Conservation (phyloP, 2,797 vertebrate species). For the Brachyrhaphis roseni region DNA sequence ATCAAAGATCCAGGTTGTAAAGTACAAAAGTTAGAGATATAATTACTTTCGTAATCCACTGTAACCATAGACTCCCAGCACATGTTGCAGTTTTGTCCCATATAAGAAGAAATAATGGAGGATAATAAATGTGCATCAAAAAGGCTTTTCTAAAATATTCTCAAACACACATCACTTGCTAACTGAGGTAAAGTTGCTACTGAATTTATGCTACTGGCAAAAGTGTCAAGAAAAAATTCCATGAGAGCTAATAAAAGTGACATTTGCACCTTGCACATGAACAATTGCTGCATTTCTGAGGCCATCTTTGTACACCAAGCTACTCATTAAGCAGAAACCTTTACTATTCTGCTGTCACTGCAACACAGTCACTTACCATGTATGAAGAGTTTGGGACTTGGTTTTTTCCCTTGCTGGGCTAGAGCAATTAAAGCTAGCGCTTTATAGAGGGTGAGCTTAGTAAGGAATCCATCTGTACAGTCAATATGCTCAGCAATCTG, state of each 20-base stretch:
- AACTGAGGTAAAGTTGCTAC: background rate
- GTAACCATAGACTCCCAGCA: background rate
- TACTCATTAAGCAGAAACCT: slow-evolving; percentile 63
- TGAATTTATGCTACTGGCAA: background rate
- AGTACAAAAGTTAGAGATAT: background rate
- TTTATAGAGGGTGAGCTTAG: slow-evolving; percentile 82
- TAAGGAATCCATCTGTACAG: slow-evolving; percentile 77
- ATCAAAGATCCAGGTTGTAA: background rate
- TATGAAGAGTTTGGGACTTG: slow-evolving; percentile 80
- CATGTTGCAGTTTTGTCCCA: background rate
- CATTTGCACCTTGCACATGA: slow-evolving; percentile 6
- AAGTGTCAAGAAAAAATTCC: background rate
- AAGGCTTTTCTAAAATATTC: background rate
- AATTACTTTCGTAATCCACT: background rate
- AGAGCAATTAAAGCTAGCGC: slow-evolving; percentile 80
- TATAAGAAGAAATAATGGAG: background rate
- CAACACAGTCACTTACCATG: slow-evolving; percentile 70
- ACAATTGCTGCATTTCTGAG: slow-evolving; percentile 9
- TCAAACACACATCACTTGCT: background rate
- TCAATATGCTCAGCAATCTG: slow-evolving; percentile 82
- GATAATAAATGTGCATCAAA: background rate
- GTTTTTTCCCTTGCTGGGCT: slow-evolving; percentile 84
- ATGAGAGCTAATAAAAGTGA: slow-evolving; percentile 33
- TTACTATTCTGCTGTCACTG: slow-evolving; percentile 33
- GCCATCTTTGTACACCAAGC: slow-evolving; percentile 44